These are phyloP conservation scores for Xiphydria camelus DNA, from an alignment of 2,888 invertebrate genomes.

Conservation along the genomic window DNA sequence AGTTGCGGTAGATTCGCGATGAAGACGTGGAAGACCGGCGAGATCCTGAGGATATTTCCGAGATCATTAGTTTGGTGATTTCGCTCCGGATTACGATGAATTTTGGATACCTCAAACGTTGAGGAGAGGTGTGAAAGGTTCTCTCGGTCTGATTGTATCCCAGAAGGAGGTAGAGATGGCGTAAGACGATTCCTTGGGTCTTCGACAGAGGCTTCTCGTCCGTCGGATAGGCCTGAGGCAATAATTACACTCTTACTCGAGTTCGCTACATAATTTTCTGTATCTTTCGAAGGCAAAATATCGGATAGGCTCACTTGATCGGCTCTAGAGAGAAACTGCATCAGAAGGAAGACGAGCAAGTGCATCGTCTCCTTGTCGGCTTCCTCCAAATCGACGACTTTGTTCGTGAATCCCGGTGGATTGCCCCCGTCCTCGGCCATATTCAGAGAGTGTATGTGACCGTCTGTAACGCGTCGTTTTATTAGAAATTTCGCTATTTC, in stretches of 20 bases:
- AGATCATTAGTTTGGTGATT: too few species aligned
- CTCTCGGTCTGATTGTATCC: conserved; percentile 93
- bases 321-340: conserved; percentile 89
- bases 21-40: conserved; percentile 95
- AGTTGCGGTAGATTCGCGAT: conserved; percentile 91
- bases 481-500: background rate
- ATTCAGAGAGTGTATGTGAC: conserved; percentile 82
- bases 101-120: conserved; percentile 70
- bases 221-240: conserved; percentile 72
- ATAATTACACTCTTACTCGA: conserved; percentile 10
- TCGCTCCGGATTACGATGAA: conserved; percentile 5
- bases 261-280: too few species aligned
- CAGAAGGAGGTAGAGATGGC: conserved; percentile 88
- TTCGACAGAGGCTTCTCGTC: conserved; percentile 82
- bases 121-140: conserved; percentile 88
- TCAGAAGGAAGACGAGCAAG: conserved; percentile 89
- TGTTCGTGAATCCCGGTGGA: conserved; percentile 77
- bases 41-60: conserved; percentile 65
- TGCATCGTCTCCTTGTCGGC: conserved; percentile 95
- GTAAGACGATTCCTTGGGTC: conserved; percentile 83
- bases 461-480: conserved; percentile 63
- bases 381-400: conserved; percentile 91
- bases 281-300: too few species aligned
- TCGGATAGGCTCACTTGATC: conserved; percentile 69
- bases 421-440: conserved; percentile 73